Percentiles rank a stretch among this genome's conserved stretches.
These are phyloP conservation scores for Desoria tigrina DNA, from an alignment of 2,888 invertebrate species.

Conservation along the genomic window DNA sequence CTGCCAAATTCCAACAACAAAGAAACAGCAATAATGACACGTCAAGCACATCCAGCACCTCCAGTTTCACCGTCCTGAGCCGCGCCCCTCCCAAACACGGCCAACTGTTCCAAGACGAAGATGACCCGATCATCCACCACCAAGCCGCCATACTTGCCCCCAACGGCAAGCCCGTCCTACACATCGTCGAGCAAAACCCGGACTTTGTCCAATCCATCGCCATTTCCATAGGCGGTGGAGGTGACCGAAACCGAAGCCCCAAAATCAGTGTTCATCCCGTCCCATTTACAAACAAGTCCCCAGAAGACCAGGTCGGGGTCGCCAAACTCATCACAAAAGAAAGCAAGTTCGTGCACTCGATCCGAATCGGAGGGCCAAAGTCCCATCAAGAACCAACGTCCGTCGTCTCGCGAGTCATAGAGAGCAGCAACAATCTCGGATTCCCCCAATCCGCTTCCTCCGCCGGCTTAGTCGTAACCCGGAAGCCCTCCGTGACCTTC, in stretches of 20 bases:
- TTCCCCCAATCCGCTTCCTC: background rate
- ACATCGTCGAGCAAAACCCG: constrained; percentile 51
- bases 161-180: constrained; percentile 48
- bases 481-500: constrained; percentile 52
- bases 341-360: constrained; percentile 48
- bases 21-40: background rate
- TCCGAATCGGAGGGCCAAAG: constrained; percentile 44
- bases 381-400: background rate
- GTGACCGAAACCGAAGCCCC: constrained; percentile 1
- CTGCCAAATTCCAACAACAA: background rate
- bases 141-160: constrained; percentile 47
- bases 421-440: no score
- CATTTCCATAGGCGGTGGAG: constrained; percentile 44
- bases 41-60: constrained; percentile 2
- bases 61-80: constrained; percentile 11
- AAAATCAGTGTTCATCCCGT: constrained; percentile 39
- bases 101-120: constrained; percentile 47
- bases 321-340: constrained; percentile 50
- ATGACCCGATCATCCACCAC: constrained; percentile 49
- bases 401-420: background rate
- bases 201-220: constrained; percentile 51
- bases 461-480: background rate
- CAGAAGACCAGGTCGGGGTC: constrained; percentile 40
- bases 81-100: constrained; percentile 22
- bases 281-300: constrained; percentile 25